phyloP scores from a whole-genome alignment of 2,888 invertebrate genomes.

The Anagyrus pseudococci region DNA sequence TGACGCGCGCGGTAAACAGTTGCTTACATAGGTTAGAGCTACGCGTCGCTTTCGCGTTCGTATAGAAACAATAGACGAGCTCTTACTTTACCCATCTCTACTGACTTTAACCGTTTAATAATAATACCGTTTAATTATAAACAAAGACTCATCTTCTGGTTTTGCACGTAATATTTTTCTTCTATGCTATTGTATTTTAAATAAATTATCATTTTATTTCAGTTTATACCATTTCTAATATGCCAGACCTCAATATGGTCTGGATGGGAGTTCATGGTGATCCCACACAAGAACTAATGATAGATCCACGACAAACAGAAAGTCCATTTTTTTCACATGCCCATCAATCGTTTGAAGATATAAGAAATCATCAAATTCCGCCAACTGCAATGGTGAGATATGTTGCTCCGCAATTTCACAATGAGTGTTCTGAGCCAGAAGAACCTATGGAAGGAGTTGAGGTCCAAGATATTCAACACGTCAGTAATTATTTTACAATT shows the following conservation, averaged over 20 bases:
- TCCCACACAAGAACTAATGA: conserved; percentile 57
- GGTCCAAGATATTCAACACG: conserved; percentile 56
- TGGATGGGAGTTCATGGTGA: conserved; percentile 70
- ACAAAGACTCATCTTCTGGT: too few species aligned
- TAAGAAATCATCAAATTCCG: conserved; percentile 58
- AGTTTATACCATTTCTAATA: conserved; percentile 64
- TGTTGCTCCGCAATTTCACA: conserved; percentile 55
- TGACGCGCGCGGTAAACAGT: too few species aligned
- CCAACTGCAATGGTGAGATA: conserved; percentile 59
- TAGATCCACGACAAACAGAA: conserved; percentile 58
- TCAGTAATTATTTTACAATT: conserved; percentile 38
- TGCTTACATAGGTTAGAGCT: too few species aligned
- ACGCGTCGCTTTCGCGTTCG: too few species aligned
- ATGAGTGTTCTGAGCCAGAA: conserved; percentile 58
- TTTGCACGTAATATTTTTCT: neutral
- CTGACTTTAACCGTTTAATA: too few species aligned
- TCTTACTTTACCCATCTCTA: too few species aligned
- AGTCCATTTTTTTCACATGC: conserved; percentile 57
- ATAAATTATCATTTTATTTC: conserved; percentile 22
- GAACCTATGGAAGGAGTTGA: conserved; percentile 58
- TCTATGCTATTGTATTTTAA: neutral
- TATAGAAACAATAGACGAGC: too few species aligned
- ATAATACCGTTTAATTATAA: too few species aligned
- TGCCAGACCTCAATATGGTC: conserved; percentile 70
- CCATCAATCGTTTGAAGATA: conserved; percentile 55